Percentiles rank a stretch among this genome's conserved stretches.
phyloP scores from a whole-genome alignment of 2,113 vertebrate genomes.

The Hiodon alosoides region DNA sequence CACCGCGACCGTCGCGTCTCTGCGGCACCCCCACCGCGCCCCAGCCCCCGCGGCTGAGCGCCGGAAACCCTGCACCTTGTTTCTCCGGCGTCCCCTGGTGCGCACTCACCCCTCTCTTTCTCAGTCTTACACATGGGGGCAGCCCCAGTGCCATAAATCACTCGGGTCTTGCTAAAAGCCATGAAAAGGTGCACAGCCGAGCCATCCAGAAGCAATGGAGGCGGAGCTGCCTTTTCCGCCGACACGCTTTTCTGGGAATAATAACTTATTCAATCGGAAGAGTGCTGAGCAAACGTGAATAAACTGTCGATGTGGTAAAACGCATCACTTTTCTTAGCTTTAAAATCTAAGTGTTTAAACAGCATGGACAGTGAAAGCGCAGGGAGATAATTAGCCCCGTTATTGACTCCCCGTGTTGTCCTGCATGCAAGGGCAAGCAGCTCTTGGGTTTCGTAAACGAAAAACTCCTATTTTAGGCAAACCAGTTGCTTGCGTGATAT shows the following conservation, averaged over 20 bases:
- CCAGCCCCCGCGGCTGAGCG: neutral
- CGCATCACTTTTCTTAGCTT: neutral
- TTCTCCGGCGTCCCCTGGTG: neutral
- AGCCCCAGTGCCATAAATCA: conserved; percentile 14
- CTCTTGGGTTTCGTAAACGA: no score
- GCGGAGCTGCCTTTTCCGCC: neutral
- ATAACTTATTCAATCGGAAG: neutral
- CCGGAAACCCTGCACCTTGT: neutral
- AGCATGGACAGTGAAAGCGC: no score
- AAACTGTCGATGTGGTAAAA: neutral
- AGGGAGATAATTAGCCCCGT: no score
- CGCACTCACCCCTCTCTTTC: conserved; percentile 6
- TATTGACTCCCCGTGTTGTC: no score
- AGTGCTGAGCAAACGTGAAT: neutral
- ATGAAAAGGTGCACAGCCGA: neutral
- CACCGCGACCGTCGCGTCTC: neutral
- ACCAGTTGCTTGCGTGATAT: no score
- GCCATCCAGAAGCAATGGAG: neutral
- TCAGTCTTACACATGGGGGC: conserved; percentile 7
- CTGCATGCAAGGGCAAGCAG: no score
- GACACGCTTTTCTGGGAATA: neutral
- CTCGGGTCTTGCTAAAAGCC: neutral
- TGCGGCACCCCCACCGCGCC: conserved; percentile 4
- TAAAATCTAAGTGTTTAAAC: no score
- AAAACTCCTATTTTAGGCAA: no score